A percentile compares a stretch with the other conserved stretches of the same genome.
Evolutionary conservation across 2,113 vertebrate species (phyloP).

Genomic region (Bos indicus): DNA sequence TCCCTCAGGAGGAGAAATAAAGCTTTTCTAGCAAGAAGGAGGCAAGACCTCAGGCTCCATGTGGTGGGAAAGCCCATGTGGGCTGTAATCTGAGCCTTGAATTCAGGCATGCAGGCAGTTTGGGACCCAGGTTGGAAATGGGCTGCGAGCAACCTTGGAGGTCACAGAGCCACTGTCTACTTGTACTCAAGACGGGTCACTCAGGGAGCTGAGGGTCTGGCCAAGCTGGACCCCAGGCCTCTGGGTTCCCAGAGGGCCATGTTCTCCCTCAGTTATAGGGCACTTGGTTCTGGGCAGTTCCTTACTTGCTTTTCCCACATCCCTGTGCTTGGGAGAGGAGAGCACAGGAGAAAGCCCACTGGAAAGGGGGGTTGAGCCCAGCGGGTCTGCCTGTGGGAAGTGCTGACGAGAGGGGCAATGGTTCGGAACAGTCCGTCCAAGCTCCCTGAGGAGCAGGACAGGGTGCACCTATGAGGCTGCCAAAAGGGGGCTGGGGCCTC

Average conservation of each 20-base stretch:
- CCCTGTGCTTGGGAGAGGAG: not conserved
- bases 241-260: not conserved
- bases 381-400: not conserved
- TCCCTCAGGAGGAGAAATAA: not conserved
- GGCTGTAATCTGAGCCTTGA: not conserved
- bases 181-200: not conserved
- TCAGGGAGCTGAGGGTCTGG: not conserved
- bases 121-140: not conserved
- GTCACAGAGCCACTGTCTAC: not conserved
- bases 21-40: not conserved
- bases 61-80: not conserved
- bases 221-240: not conserved
- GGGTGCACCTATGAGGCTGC: not conserved
- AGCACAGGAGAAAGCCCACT: not conserved
- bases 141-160: not conserved
- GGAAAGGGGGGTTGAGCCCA: not conserved
- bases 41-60: not conserved
- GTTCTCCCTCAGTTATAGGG: not conserved
- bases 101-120: not conserved
- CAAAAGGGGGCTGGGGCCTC: constrained; percentile 1
- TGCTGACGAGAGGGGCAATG: not conserved
- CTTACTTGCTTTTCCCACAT: not conserved
- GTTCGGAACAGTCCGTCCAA: not conserved
- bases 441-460: not conserved
- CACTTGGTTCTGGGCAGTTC: not conserved